Percentiles rank a stretch among this genome's conserved stretches.
Evolutionary conservation across 2,113 vertebrate genomes (phyloP).

Genomic region (Xyliphius kryptos): DNA sequence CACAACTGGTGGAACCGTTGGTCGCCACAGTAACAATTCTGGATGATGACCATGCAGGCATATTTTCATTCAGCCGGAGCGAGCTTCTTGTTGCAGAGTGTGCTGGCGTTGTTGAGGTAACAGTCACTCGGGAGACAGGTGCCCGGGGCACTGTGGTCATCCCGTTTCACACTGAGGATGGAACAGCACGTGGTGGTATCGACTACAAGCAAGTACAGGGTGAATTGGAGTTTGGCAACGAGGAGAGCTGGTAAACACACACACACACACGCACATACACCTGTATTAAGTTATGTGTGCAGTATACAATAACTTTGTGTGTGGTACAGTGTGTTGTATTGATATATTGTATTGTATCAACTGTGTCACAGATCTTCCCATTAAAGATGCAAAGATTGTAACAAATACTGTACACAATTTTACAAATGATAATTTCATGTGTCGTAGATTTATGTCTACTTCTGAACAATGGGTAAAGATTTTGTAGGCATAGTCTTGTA

Average conservation of each 20-base stretch:
- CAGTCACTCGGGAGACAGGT: slow-evolving; percentile 78
- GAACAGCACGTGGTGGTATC: slow-evolving; percentile 73
- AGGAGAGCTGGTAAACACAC: slow-evolving; percentile 79
- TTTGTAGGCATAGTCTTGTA: no score
- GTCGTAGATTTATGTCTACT: no score
- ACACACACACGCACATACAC: slow-evolving; percentile 15
- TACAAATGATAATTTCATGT: no score
- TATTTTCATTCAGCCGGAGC: slow-evolving; percentile 80
- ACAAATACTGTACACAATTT: no score
- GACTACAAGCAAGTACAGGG: slow-evolving; percentile 83
- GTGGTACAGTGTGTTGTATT: no score
- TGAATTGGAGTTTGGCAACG: slow-evolving; percentile 83
- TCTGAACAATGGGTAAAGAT: no score
- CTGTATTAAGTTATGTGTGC: no score
- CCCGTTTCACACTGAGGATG: slow-evolving; percentile 84
- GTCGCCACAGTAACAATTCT: slow-evolving; percentile 83
- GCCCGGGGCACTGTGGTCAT: slow-evolving; percentile 83
- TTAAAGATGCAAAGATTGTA: no score
- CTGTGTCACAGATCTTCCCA: no score
- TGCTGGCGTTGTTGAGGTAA: slow-evolving; percentile 74
- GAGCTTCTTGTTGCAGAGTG: slow-evolving; percentile 81
- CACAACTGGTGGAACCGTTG: slow-evolving; percentile 72
- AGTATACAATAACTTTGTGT: no score
- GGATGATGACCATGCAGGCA: slow-evolving; percentile 92
- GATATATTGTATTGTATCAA: no score